These are phyloP conservation scores for Apamea epomidion DNA, from an alignment of 2,888 invertebrate genomes.

Conservation along the genomic window DNA sequence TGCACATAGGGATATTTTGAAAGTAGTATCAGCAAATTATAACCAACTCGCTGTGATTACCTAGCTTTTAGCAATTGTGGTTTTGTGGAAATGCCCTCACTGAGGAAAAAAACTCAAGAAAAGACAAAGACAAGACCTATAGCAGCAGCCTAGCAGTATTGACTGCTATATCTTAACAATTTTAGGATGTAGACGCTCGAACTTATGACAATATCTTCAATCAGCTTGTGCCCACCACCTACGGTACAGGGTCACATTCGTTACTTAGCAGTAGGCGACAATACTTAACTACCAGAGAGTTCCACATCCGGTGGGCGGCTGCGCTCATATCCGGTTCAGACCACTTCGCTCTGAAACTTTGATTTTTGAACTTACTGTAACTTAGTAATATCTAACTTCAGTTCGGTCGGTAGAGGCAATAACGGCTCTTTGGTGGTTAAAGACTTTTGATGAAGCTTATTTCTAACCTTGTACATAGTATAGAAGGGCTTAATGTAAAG, in stretches of 20 bases:
- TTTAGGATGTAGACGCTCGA: neutral
- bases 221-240: neutral
- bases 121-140: too few relatives aligned
- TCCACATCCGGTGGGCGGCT: constrained; percentile 58
- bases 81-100: neutral
- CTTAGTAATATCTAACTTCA: constrained; percentile 45
- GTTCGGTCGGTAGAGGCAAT: neutral
- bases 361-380: constrained; percentile 57
- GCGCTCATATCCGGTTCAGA: constrained; percentile 61
- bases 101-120: neutral
- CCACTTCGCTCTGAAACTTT: constrained; percentile 50
- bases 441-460: neutral
- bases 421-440: neutral
- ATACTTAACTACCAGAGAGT: constrained; percentile 62
- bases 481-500: too few relatives aligned
- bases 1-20: neutral
- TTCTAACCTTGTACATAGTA: neutral
- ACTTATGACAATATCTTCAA: neutral
- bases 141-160: neutral
- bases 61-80: neutral
- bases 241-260: constrained; percentile 29
- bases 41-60: too few relatives aligned
- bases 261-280: constrained; percentile 45
- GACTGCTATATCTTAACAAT: neutral
- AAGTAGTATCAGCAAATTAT: neutral